A percentile compares a stretch with the other conserved stretches of the same genome.
Conservation (phyloP, 2,797 vertebrate genomes). For the Chromobotia macracanthus region DNA sequence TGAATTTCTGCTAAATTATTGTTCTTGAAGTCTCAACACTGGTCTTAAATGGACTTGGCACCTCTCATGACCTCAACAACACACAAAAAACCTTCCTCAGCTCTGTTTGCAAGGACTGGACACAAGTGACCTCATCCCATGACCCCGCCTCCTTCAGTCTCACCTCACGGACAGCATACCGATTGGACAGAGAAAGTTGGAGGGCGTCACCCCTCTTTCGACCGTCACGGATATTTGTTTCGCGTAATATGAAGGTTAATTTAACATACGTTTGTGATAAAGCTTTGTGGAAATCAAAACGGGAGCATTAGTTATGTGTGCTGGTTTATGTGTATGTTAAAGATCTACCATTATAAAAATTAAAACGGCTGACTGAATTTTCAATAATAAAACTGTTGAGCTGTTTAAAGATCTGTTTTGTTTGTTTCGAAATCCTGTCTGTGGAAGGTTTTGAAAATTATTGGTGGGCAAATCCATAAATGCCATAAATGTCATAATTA, state of each 20-base stretch:
- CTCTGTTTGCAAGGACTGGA: constrained; percentile 65
- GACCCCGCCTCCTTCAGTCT: constrained; percentile 12
- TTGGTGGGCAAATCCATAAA: no score
- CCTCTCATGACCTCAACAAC: constrained; percentile 54
- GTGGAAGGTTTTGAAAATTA: no score
- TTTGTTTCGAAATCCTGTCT: no score
- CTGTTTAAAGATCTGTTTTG: not conserved
- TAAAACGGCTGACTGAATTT: constrained; percentile 39
- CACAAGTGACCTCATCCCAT: constrained; percentile 60
- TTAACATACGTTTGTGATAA: constrained; percentile 62
- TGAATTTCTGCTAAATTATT: constrained; percentile 81
- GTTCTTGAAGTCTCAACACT: constrained; percentile 82
- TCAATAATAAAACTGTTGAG: constrained; percentile 21
- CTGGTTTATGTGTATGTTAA: constrained; percentile 40
- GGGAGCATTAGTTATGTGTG: constrained; percentile 44
- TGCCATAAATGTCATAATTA: no score
- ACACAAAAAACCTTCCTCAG: constrained; percentile 66
- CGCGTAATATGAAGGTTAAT: constrained; percentile 58
- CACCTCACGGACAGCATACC: constrained; percentile 36
- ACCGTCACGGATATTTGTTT: constrained; percentile 59
- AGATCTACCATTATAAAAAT: constrained; percentile 14
- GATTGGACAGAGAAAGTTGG: constrained; percentile 47
- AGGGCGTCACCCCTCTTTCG: constrained; percentile 56
- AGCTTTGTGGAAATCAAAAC: constrained; percentile 54
- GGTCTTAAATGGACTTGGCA: constrained; percentile 71